A percentile compares a stretch with the other conserved stretches of the same genome.
phyloP scores from a whole-genome alignment of 2,888 invertebrate species.

The Ptilodon capucinus region DNA sequence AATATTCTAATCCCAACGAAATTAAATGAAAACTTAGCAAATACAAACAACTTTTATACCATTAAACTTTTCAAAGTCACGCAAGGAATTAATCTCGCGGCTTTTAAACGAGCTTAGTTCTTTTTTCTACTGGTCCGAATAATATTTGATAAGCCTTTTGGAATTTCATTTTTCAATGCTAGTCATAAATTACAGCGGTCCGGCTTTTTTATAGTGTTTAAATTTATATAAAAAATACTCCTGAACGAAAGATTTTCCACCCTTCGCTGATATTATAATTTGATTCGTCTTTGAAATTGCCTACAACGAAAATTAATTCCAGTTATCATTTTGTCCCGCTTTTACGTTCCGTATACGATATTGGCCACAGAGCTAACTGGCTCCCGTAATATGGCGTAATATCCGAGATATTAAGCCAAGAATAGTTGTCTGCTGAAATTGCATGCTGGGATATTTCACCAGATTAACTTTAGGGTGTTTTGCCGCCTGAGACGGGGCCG shows the following conservation, averaged over 20 bases:
- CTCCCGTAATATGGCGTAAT: slow-evolving; percentile 6
- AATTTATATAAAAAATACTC: slow-evolving; percentile 1
- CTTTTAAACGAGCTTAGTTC: slow-evolving; percentile 23
- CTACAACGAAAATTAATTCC: slow-evolving; percentile 12
- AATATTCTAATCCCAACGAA: slow-evolving; percentile 18
- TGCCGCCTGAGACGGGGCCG: slow-evolving; percentile 12
- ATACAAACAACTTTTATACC: slow-evolving; percentile 28
- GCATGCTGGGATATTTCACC: slow-evolving; percentile 10
- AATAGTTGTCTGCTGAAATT: slow-evolving; percentile 12
- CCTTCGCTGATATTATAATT: background rate
- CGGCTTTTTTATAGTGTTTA: slow-evolving; percentile 21
- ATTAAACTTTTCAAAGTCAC: slow-evolving; percentile 30
- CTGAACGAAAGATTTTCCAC: background rate
- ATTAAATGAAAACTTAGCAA: slow-evolving; percentile 21
- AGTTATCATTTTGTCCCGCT: background rate
- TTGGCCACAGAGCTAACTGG: slow-evolving; percentile 9
- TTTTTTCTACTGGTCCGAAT: slow-evolving; percentile 23
- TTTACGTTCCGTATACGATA: slow-evolving; percentile 9
- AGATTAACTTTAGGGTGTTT: slow-evolving; percentile 24
- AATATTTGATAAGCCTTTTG: slow-evolving; percentile 28
- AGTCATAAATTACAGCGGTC: slow-evolving; percentile 24
- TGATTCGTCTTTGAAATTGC: slow-evolving; percentile 8
- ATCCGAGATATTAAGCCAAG: slow-evolving; percentile 14
- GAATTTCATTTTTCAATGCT: slow-evolving; percentile 20
- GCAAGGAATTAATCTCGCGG: slow-evolving; percentile 37